Conservation (phyloP, 2,888 invertebrate genomes). For the Oxytorus armatus region DNA sequence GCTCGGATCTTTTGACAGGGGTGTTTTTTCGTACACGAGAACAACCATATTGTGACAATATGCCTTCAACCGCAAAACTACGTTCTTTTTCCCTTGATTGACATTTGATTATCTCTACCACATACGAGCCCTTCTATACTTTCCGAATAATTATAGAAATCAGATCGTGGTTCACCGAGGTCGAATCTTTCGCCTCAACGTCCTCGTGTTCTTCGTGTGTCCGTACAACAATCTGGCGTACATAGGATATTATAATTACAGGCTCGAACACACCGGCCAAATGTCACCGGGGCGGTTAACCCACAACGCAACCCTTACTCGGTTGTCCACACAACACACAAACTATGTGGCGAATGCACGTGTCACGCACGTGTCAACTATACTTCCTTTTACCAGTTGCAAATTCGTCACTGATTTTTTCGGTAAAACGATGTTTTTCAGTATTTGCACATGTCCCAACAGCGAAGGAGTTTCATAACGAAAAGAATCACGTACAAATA, state of each 20-base stretch:
- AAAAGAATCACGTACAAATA: neutral
- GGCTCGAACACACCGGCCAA: constrained; percentile 76
- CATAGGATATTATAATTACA: constrained; percentile 75
- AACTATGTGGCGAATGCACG: constrained; percentile 71
- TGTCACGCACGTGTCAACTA: constrained; percentile 77
- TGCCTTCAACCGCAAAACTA: constrained; percentile 23
- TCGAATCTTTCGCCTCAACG: constrained; percentile 46
- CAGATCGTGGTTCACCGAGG: constrained; percentile 63
- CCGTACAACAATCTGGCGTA: constrained; percentile 4
- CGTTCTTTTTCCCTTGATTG: constrained; percentile 46
- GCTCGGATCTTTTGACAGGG: neutral
- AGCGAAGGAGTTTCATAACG: neutral
- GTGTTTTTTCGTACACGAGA: neutral
- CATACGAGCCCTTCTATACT: neutral
- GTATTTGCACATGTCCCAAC: neutral
- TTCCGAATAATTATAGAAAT: constrained; percentile 63
- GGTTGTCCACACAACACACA: constrained; percentile 12
- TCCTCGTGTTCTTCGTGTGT: neutral
- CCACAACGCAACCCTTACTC: constrained; percentile 71
- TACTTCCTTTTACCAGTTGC: constrained; percentile 71
- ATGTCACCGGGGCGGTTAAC: constrained; percentile 80
- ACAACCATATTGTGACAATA: constrained; percentile 43
- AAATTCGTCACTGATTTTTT: constrained; percentile 66
- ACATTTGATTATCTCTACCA: constrained; percentile 50
- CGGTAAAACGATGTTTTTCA: constrained; percentile 57